Conservation (phyloP, 64 coral and sea anemone genomes). For the Montipora foliosa region DNA sequence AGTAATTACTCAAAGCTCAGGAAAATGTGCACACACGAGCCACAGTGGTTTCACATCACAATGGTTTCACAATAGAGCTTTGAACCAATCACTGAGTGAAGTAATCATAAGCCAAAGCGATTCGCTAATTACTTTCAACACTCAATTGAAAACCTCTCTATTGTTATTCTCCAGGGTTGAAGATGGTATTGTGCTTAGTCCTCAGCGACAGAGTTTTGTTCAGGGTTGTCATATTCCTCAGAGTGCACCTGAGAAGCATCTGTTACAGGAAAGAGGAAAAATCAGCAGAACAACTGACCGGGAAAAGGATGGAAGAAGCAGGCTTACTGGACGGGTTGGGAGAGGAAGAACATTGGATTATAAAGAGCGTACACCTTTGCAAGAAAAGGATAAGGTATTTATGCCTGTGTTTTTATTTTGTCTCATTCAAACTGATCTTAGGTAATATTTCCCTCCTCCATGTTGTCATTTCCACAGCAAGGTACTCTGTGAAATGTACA, state of each 20-base stretch:
- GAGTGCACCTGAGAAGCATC: conserved; percentile 79
- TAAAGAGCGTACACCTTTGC: conserved; percentile 65
- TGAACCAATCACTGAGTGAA: too few species aligned
- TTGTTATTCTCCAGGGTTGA: conserved; percentile 49
- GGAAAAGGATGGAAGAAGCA: conserved; percentile 86
- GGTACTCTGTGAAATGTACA: too few species aligned
- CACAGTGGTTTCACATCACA: too few species aligned
- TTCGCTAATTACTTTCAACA: too few species aligned
- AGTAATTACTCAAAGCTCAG: too few species aligned
- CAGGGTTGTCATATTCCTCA: conserved; percentile 93
- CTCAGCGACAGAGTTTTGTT: conserved; percentile 93
- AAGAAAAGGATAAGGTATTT: conserved; percentile 69
- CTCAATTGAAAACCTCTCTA: too few species aligned
- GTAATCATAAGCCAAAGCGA: too few species aligned
- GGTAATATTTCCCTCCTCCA: background rate
- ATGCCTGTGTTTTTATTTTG: background rate
- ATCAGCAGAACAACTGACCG: conserved; percentile 79
- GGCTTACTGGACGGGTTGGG: conserved; percentile 88
- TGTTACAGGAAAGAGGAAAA: conserved; percentile 79
- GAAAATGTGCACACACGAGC: too few species aligned
- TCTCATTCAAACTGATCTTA: background rate
- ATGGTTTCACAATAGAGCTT: too few species aligned
- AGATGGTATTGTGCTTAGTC: conserved; percentile 94
- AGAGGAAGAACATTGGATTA: conserved; percentile 73
- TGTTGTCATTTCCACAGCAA: too few species aligned